phyloP scores from a whole-genome alignment of 2,888 invertebrate genomes.

The Marasmarcha lunaedactyla region DNA sequence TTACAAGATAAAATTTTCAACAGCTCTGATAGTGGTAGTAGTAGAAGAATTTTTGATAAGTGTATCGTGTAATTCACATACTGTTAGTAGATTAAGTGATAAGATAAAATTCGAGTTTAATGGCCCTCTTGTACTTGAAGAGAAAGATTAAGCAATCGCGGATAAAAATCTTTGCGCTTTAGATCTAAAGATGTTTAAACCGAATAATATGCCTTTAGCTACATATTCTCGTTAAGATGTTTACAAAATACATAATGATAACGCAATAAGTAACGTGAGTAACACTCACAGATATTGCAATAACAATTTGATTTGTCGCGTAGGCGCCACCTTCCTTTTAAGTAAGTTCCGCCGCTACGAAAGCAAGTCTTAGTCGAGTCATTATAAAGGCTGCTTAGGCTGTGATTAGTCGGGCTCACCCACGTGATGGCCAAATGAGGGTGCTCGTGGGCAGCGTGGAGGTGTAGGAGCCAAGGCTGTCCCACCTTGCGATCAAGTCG shows the following conservation, averaged over 20 bases:
- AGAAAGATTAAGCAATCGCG: no score
- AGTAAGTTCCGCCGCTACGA: conserved; percentile 44
- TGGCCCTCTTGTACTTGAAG: conserved; percentile 26
- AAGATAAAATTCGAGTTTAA: conserved; percentile 54
- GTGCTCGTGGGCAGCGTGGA: conserved; percentile 64
- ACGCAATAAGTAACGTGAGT: no score
- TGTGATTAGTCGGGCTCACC: conserved; percentile 54
- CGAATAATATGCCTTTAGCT: no score
- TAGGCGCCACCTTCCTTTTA: conserved; percentile 48
- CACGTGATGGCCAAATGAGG: conserved; percentile 66
- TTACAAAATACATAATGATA: no score
- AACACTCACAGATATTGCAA: conserved; percentile 21
- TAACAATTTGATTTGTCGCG: conserved; percentile 37
- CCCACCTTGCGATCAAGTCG: conserved; percentile 52
- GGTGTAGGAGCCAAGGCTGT: conserved; percentile 65
- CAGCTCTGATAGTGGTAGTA: background rate
- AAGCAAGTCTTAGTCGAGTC: conserved; percentile 48
- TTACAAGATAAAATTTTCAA: background rate
- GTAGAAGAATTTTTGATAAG: conserved; percentile 44
- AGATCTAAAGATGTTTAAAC: no score
- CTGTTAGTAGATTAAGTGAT: conserved; percentile 42
- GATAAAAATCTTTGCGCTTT: no score
- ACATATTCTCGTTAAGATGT: no score
- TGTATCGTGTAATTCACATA: conserved; percentile 43
- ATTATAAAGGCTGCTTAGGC: conserved; percentile 59